These are phyloP conservation scores for Porites lobata DNA, from an alignment of 92 coral and sea anemone genomes.

Conservation along the genomic window DNA sequence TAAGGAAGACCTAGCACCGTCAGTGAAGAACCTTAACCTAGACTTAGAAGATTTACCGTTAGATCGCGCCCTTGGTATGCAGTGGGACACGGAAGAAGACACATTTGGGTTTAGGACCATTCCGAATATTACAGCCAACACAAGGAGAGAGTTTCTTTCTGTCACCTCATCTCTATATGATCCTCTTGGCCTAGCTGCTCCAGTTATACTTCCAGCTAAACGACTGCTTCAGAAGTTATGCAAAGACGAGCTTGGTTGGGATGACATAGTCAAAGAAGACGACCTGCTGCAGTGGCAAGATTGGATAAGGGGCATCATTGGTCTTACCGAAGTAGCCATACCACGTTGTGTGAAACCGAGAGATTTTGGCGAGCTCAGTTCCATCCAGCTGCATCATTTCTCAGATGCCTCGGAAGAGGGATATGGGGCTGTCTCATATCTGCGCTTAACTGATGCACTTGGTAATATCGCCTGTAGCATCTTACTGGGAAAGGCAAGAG, in stretches of 20 bases:
- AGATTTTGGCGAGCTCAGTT: neutral
- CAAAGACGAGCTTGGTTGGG: conserved; percentile 44
- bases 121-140: neutral
- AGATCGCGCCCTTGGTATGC: conserved; percentile 28
- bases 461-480: conserved; percentile 26
- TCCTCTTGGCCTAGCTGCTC: conserved; percentile 53
- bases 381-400: conserved; percentile 38
- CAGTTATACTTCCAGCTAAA: conserved; percentile 42
- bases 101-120: conserved; percentile 34
- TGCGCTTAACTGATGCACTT: neutral
- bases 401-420: conserved; percentile 53
- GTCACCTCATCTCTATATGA: conserved; percentile 34
- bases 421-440: conserved; percentile 53
- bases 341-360: conserved; percentile 39
- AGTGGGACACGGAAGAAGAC: conserved; percentile 38
- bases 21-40: conserved; percentile 4
- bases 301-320: conserved; percentile 1
- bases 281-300: conserved; percentile 1
- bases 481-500: conserved; percentile 39
- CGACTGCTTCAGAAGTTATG: conserved; percentile 38
- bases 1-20: too few relatives aligned
- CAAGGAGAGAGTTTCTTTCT: conserved; percentile 54
- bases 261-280: conserved; percentile 30
- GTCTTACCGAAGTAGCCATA: conserved; percentile 10
- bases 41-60: too few relatives aligned